These are phyloP conservation scores for Dendronephthya gigantea DNA, from an alignment of 64 coral and sea anemone genomes.

Conservation along the genomic window DNA sequence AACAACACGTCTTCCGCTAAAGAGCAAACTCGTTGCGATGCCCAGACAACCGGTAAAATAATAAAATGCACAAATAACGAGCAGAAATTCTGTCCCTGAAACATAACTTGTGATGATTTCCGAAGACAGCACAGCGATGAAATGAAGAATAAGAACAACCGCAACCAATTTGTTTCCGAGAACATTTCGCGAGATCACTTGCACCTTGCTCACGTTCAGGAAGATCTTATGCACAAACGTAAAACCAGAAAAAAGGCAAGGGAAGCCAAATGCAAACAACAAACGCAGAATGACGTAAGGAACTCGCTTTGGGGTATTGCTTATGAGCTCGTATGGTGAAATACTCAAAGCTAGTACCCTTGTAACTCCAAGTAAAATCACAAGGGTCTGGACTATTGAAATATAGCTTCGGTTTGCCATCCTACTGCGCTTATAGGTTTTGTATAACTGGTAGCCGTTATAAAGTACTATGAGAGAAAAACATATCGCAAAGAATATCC, in stretches of 20 bases:
- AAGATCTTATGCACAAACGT: constrained; percentile 9
- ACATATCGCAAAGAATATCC: background rate
- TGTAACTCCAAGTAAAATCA: background rate
- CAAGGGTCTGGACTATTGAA: background rate
- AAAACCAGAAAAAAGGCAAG: background rate
- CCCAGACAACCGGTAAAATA: background rate
- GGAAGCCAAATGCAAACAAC: background rate
- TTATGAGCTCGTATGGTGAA: background rate
- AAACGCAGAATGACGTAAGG: background rate
- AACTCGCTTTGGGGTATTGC: background rate
- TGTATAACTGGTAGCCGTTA: background rate
- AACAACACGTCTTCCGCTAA: background rate
- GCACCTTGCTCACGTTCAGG: background rate
- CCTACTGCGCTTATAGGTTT: background rate
- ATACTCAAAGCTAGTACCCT: background rate
- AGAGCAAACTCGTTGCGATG: background rate
- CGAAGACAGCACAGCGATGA: background rate
- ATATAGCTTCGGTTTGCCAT: background rate
- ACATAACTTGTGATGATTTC: background rate
- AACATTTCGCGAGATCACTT: background rate
- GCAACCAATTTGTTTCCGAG: background rate
- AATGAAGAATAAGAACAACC: background rate
- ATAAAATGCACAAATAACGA: background rate
- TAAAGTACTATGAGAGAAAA: background rate
- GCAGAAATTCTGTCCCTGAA: background rate